phyloP scores from a whole-genome alignment of 2,888 invertebrate species.

The Lysandra bellargus region DNA sequence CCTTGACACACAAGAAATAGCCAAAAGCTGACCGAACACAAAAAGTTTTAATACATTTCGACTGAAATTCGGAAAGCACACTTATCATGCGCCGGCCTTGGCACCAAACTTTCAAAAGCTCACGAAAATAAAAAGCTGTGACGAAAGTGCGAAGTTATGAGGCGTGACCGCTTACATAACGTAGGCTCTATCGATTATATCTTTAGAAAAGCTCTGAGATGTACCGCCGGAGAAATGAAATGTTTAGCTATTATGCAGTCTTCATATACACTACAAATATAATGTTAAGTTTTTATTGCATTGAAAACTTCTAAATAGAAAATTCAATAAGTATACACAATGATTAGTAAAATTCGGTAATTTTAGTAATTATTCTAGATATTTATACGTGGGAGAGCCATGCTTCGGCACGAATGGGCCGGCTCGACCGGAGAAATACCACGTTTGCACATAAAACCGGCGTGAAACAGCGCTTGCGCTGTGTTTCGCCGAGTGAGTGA shows the following conservation, averaged over 20 bases:
- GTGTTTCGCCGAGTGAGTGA: too few relatives aligned
- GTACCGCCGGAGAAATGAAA: background rate
- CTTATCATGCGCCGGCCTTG: conserved; percentile 21
- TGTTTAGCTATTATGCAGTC: background rate
- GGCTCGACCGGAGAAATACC: too few relatives aligned
- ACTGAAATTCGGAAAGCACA: conserved; percentile 18
- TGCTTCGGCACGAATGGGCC: too few relatives aligned
- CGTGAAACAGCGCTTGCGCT: too few relatives aligned
- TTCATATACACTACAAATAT: background rate
- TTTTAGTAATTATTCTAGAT: too few relatives aligned
- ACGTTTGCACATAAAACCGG: too few relatives aligned
- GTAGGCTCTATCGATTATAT: conserved; percentile 22
- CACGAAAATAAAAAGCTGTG: conserved; percentile 27
- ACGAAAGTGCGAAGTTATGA: conserved; percentile 28
- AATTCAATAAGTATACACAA: too few relatives aligned
- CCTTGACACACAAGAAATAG: conserved; percentile 7
- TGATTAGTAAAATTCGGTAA: too few relatives aligned
- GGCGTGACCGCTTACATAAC: conserved; percentile 29
- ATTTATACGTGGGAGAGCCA: too few relatives aligned
- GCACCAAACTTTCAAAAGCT: conserved; percentile 27
- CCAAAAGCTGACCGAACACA: background rate
- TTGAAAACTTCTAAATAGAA: too few relatives aligned
- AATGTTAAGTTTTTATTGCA: too few relatives aligned
- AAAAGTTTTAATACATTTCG: conserved; percentile 13
- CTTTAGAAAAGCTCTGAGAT: conserved; percentile 8